Conservation (phyloP, 2,113 vertebrate species). For the Prolemur simus region DNA sequence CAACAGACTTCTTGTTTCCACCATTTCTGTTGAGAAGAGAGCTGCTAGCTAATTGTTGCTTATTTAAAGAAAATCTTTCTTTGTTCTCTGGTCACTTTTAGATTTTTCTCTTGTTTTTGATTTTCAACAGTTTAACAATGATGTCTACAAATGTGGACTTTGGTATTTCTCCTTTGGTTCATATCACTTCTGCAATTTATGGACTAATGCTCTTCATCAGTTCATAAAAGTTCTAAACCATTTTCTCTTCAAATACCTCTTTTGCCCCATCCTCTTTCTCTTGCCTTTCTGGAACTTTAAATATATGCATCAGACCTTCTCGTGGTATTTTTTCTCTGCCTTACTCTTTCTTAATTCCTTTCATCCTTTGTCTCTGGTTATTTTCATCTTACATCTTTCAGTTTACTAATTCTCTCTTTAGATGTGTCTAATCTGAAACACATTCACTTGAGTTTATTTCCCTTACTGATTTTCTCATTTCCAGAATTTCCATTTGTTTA, state of each 20-base stretch:
- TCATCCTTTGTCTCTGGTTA: conserved; percentile 16
- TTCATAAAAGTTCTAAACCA: background rate
- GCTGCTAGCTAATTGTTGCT: background rate
- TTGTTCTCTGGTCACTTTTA: background rate
- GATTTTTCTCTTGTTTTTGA: background rate
- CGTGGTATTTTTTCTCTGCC: background rate
- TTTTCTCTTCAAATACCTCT: background rate
- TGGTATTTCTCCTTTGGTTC: background rate
- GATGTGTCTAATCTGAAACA: background rate
- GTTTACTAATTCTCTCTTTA: conserved; percentile 8
- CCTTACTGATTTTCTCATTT: conserved; percentile 22
- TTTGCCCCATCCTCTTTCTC: background rate
- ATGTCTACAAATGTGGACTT: background rate
- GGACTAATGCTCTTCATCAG: background rate
- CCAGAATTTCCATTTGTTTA: background rate
- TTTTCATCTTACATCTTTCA: conserved; percentile 8
- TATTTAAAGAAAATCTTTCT: conserved; percentile 5
- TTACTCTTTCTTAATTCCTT: background rate
- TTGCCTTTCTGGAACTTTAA: background rate
- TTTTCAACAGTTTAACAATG: background rate
- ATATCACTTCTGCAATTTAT: background rate
- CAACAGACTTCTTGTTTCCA: background rate
- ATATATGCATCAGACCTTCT: background rate
- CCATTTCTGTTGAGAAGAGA: conserved; percentile 12
- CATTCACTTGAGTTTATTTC: conserved; percentile 12